Base-by-base conservation (phyloP, 2,888 invertebrate species). In the Apamea crenata region DNA sequence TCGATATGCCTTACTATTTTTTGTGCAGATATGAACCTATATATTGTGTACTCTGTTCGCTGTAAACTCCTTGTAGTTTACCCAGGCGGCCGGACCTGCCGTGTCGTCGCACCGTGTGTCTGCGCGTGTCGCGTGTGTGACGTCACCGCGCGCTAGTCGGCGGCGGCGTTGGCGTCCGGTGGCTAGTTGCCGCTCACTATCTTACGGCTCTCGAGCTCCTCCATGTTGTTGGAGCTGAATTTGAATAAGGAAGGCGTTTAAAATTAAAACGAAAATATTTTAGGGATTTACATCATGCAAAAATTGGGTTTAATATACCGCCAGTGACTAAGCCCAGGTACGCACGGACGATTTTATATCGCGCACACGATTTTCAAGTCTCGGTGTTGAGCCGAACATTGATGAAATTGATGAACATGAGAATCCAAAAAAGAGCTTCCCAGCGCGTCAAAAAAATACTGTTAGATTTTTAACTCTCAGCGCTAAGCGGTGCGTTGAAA, bases 181-280 rank as follows among this genome's bases (percentile, higher is more conserved):
- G 90, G 94, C 94, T 96, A 97, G 95, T 97, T 97, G 88, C 97
- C 97, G 85, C 96, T 97, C 81, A 96, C 97, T 84, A 97, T 96
- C 93, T 97, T 97, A 83, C 97, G 97, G 85, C 93, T 96, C 90
- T 97, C 97, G 86, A 97, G 85, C 88, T 97, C 97, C 83, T 97
- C 97, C 95, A 97, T 97, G 89, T 95, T 97, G 92, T 95, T 96
- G 18, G 97, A 96, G 90, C 97, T 97, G 87, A 18, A 89, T 86
- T 36, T 36, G 44, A 83, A 80, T 36, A 76, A 47, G 10, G 36
- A 7, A 73, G 2, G 16, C 18, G 0, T 18, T 70, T 36, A 25
- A 70, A 53, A 56, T 10, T 1, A 10, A 32, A 70, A 70, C 53
- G 1, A 5, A 29, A 21, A 32, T 21, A 32, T 10, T 44, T 44